A percentile compares a stretch with the other conserved stretches of the same genome.
phyloP scores from a whole-genome alignment of 2,797 vertebrate species.

The Ficedula albicollis region DNA sequence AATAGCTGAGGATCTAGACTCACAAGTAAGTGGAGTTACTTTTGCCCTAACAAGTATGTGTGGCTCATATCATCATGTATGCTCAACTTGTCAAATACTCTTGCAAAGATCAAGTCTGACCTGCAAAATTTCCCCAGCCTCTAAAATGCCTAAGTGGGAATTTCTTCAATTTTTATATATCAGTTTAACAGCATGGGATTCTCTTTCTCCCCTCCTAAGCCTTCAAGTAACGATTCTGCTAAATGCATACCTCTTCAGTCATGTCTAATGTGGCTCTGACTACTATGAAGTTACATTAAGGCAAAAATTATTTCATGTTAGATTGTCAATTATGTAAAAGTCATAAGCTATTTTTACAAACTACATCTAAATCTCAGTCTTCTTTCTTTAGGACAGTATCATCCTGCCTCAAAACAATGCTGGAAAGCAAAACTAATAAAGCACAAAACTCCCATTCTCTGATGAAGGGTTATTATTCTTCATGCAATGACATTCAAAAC shows the following conservation, averaged over 20 bases:
- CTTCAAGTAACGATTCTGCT: background rate
- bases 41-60: conserved; percentile 4
- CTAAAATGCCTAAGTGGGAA: background rate
- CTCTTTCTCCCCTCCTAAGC: background rate
- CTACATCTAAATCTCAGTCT: background rate
- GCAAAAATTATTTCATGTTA: background rate
- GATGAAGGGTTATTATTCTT: background rate
- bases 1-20: background rate
- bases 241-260: background rate
- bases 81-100: conserved; percentile 5
- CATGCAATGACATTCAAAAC: background rate
- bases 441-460: background rate
- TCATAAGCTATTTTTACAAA: background rate
- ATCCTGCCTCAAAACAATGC: background rate
- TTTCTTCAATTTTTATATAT: background rate
- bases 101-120: background rate
- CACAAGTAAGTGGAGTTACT: conserved; percentile 4
- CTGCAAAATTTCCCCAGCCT: background rate
- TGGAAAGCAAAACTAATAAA: background rate
- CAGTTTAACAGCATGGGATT: background rate
- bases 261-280: background rate
- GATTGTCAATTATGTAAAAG: background rate
- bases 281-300: background rate
- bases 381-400: background rate
- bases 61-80: background rate